These are phyloP conservation scores for Anser brachyrhynchus DNA, from an alignment of 2,113 vertebrate species.

Conservation along the genomic window DNA sequence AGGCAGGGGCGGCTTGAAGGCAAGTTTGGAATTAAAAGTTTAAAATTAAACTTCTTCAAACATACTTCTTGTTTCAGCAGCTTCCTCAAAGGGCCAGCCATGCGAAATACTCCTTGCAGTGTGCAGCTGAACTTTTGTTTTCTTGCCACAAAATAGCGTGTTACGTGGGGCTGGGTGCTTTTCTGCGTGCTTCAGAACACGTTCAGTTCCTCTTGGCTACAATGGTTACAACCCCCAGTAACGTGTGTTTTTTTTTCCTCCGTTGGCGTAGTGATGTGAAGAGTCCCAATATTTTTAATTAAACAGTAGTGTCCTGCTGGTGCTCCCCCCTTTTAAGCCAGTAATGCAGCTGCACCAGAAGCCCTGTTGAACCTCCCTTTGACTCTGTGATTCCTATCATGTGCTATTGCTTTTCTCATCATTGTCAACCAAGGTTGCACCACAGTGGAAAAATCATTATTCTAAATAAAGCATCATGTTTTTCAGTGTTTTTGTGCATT, in stretches of 20 bases:
- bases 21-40: background rate
- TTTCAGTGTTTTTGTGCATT: background rate
- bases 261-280: background rate
- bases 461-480: background rate
- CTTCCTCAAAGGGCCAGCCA: accelerated
- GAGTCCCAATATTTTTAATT: background rate
- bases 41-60: background rate
- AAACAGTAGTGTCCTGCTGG: background rate
- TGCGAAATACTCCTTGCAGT: background rate
- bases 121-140: background rate
- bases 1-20: background rate
- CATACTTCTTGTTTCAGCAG: background rate
- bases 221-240: background rate
- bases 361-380: background rate
- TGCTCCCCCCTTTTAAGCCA: background rate
- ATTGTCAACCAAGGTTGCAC: background rate
- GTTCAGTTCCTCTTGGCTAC: background rate
- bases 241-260: background rate
- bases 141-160: background rate
- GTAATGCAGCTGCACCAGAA: background rate
- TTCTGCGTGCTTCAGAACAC: background rate
- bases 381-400: background rate
- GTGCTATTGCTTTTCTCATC: constrained; percentile 9
- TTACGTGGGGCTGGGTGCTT: background rate
- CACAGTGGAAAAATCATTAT: constrained; percentile 40